phyloP scores from a whole-genome alignment of 2,797 vertebrate species.

The Anguilla obscura region DNA sequence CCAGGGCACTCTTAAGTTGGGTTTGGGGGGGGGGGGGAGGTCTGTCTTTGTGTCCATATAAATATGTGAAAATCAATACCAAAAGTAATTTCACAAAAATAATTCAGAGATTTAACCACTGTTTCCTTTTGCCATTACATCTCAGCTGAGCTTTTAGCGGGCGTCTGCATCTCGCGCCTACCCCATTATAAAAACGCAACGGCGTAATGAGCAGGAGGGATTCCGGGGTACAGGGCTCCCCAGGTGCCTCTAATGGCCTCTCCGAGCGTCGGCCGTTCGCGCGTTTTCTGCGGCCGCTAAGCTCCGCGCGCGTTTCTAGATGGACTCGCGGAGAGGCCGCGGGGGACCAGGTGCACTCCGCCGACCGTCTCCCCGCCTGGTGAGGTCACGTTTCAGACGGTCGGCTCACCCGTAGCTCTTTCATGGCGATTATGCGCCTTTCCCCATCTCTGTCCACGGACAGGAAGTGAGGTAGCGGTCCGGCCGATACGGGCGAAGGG shows the following conservation, averaged over 20 bases:
- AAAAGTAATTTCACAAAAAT: not conserved
- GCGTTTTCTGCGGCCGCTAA: not conserved
- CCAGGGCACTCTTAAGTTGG: too few species aligned
- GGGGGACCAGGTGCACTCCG: not conserved
- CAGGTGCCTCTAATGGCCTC: constrained; percentile 7
- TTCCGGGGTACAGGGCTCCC: constrained; percentile 30
- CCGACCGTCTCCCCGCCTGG: not conserved
- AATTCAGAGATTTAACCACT: not conserved
- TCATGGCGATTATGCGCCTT: not conserved
- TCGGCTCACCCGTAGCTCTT: not conserved
- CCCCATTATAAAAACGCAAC: constrained; percentile 16
- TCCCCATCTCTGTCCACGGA: not conserved
- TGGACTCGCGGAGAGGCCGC: not conserved
- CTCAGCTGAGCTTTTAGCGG: constrained; percentile 28
- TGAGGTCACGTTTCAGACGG: not conserved
- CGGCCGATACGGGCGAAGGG: not conserved
- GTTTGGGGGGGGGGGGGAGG: too few species aligned
- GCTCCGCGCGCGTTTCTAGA: not conserved
- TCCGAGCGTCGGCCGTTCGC: not conserved
- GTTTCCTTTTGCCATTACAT: constrained; percentile 23
- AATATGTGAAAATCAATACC: too few species aligned
- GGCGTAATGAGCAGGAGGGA: constrained; percentile 21
- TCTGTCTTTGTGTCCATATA: too few species aligned
- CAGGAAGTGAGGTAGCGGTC: not conserved
- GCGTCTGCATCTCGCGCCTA: not conserved